These are phyloP conservation scores for Eriosoma lanigerum DNA, from an alignment of 1,140 invertebrate species.

Conservation along the genomic window DNA sequence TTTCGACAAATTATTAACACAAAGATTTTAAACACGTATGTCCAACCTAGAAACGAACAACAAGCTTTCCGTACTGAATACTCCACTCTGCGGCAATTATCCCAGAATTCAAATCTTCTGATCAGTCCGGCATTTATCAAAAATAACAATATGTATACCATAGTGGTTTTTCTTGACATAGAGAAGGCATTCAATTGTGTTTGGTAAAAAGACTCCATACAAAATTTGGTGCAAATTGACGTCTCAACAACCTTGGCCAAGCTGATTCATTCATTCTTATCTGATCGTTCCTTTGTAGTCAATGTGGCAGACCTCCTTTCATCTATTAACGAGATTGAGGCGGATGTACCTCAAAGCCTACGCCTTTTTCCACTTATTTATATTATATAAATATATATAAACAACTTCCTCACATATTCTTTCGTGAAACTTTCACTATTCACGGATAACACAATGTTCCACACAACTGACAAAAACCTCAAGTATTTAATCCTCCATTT, in stretches of 20 bases:
- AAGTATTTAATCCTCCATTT: neutral
- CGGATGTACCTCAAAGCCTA: neutral
- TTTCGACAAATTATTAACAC: no score
- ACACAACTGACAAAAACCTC: neutral
- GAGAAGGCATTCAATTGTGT: conserved; percentile 59
- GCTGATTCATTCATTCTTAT: neutral
- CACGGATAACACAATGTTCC: neutral
- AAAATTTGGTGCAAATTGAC: conserved; percentile 55
- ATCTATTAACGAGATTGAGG: neutral
- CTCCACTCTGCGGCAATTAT: no score
- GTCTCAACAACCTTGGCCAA: neutral
- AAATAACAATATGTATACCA: no score
- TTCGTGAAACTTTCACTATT: neutral
- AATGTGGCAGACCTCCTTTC: neutral
- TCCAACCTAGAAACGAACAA: no score
- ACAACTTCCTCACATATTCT: neutral
- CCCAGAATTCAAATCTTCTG: no score
- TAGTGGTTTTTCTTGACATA: conserved; percentile 59
- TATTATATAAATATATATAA: neutral
- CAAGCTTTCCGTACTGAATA: no score
- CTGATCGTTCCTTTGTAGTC: neutral
- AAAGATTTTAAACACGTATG: no score
- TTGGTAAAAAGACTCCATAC: conserved; percentile 57
- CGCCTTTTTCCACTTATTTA: neutral
- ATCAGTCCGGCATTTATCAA: no score